phyloP scores from a whole-genome alignment of 35 echinoderm and acorn worm genomes.

The Hemicentrotus pulcherrimus region DNA sequence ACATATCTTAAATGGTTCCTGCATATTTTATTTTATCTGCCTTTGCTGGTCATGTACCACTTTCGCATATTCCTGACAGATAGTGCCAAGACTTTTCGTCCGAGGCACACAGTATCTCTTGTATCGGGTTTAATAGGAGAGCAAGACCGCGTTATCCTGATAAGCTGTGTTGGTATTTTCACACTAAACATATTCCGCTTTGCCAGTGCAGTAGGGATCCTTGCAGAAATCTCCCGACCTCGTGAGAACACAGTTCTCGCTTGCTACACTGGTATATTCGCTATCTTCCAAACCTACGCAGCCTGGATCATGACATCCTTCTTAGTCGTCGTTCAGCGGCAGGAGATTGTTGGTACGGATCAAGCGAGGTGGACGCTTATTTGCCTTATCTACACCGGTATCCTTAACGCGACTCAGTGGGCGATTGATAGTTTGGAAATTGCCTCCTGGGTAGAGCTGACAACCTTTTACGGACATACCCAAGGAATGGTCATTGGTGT shows the following conservation, averaged over 20 bases:
- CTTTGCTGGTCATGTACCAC: background rate
- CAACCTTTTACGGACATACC: background rate
- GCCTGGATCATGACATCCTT: background rate
- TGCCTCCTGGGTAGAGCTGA: background rate
- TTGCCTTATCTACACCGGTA: constrained; percentile 2
- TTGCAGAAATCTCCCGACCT: background rate
- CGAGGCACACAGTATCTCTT: background rate
- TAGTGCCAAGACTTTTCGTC: background rate
- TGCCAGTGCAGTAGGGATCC: background rate
- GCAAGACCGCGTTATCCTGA: background rate
- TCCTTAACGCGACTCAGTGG: background rate
- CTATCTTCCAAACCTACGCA: background rate
- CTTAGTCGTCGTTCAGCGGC: background rate
- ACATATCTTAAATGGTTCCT: background rate
- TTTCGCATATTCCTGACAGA: background rate
- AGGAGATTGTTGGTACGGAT: background rate
- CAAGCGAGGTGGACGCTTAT: background rate
- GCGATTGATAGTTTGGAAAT: background rate
- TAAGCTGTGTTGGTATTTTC: background rate
- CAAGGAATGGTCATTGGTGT: background rate
- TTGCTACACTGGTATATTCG: background rate
- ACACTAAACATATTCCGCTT: background rate
- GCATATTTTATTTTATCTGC: background rate
- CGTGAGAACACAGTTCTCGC: background rate
- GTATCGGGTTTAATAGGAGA: background rate